These are phyloP conservation scores for Sebastes steindachneri DNA, from an alignment of 2,797 vertebrate species.

Conservation along the genomic window DNA sequence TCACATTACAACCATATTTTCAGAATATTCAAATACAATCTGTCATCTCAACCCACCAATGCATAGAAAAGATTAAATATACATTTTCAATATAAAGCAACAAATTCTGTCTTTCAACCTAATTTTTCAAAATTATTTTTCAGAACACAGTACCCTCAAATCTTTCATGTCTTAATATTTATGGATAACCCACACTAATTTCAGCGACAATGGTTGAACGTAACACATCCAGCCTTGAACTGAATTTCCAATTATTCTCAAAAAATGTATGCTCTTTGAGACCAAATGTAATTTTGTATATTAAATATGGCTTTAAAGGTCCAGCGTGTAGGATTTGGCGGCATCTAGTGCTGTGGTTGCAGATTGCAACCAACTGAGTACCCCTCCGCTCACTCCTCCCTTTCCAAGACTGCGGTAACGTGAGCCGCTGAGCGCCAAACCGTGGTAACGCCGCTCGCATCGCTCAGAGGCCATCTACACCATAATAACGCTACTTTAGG, in stretches of 20 bases:
- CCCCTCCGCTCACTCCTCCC: no score
- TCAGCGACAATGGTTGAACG: background rate
- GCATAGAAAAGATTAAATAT: background rate
- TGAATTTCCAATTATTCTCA: background rate
- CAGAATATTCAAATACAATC: background rate
- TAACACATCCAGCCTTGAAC: background rate
- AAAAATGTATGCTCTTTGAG: background rate
- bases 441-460: no score
- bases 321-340: no score
- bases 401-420: no score
- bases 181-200: background rate
- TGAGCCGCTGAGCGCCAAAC: no score
- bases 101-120: background rate
- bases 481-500: no score
- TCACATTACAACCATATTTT: background rate
- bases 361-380: background rate
- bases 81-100: background rate
- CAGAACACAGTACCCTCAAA: background rate
- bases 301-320: background rate
- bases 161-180: background rate
- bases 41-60: background rate
- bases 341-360: no score
- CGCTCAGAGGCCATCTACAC: no score
- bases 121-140: background rate
- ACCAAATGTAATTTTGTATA: background rate